These are phyloP conservation scores for Drosophila atroscutellata DNA, from an alignment of 2,888 invertebrate genomes.

Conservation along the genomic window DNA sequence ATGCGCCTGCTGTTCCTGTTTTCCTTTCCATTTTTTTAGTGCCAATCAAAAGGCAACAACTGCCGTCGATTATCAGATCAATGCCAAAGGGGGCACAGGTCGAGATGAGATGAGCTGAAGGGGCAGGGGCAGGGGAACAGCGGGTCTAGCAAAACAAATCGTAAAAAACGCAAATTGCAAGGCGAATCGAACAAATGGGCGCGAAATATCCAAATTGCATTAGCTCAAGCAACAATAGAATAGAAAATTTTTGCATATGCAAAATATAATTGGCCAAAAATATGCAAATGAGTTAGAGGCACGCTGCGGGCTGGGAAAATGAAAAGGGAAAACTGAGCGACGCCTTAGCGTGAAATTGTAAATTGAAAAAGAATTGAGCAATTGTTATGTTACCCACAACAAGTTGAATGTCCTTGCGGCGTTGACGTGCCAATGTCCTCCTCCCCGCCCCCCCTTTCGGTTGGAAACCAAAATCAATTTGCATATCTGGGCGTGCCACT, in stretches of 20 bases:
- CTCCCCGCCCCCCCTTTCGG: slow-evolving; percentile 3
- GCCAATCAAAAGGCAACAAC: slow-evolving; percentile 63
- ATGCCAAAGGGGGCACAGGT: slow-evolving; percentile 28
- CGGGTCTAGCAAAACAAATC: slow-evolving; percentile 69
- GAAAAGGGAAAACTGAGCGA: background rate
- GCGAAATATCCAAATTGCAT: slow-evolving; percentile 70
- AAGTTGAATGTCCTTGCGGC: slow-evolving; percentile 67
- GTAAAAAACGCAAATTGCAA: slow-evolving; percentile 77
- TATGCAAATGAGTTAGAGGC: slow-evolving; percentile 72
- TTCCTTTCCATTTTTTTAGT: slow-evolving; percentile 28
- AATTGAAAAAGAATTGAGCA: slow-evolving; percentile 20
- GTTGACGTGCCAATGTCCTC: slow-evolving; percentile 37
- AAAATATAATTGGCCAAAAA: slow-evolving; percentile 74
- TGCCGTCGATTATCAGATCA: slow-evolving; percentile 77
- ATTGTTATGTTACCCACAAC: slow-evolving; percentile 10
- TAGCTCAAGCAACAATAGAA: slow-evolving; percentile 55
- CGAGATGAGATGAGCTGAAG: background rate
- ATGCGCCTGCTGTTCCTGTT: slow-evolving; percentile 47
- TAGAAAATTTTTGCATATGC: slow-evolving; percentile 67
- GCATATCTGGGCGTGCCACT: slow-evolving; percentile 58
- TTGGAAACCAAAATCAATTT: slow-evolving; percentile 57
- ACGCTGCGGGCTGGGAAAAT: background rate
- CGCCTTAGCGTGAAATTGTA: slow-evolving; percentile 19
- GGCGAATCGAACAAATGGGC: slow-evolving; percentile 65
- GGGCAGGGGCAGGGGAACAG: background rate